phyloP scores from a whole-genome alignment of 1,140 invertebrate genomes.

The Drosophila sproati region DNA sequence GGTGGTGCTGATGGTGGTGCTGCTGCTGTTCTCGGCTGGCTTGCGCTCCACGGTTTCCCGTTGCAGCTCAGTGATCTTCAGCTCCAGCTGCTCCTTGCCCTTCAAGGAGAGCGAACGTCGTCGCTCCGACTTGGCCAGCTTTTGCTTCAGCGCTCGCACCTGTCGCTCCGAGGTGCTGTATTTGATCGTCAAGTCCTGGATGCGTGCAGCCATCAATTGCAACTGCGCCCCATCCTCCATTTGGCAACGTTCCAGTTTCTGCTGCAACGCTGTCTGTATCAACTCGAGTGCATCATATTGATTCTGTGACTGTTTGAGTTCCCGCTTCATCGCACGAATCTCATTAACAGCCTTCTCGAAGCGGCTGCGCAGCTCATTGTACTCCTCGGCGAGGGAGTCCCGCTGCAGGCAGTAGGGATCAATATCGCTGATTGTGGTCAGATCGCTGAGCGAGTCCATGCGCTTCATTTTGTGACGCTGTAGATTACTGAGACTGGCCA shows the following conservation, averaged over 20 bases:
- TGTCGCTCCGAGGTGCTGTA: constrained; percentile 93
- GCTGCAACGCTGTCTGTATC: constrained; percentile 89
- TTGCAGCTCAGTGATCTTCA: constrained; percentile 92
- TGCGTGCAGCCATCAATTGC: constrained; percentile 91
- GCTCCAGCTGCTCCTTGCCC: constrained; percentile 92
- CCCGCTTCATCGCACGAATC: constrained; percentile 92
- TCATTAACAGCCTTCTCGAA: constrained; percentile 93
- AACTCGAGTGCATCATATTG: constrained; percentile 92
- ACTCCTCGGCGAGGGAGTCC: constrained; percentile 92
- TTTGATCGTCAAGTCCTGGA: constrained; percentile 93
- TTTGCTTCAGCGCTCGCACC: constrained; percentile 91
- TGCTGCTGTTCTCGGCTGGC: constrained; percentile 43
- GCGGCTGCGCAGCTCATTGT: constrained; percentile 89
- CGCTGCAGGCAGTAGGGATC: constrained; percentile 90
- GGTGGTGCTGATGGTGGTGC: constrained; percentile 38
- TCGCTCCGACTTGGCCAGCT: constrained; percentile 91
- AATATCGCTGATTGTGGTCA: constrained; percentile 92
- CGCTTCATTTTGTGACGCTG: constrained; percentile 87
- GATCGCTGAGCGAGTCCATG: constrained; percentile 91
- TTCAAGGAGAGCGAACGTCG: constrained; percentile 92
- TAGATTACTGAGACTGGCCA: constrained; percentile 84
- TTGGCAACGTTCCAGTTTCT: constrained; percentile 89
- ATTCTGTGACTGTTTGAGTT: constrained; percentile 91
- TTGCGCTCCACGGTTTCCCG: constrained; percentile 90
- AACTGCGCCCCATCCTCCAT: constrained; percentile 90